phyloP scores from a whole-genome alignment of 1,140 invertebrate species.

The Rhizoglyphus robini region DNA sequence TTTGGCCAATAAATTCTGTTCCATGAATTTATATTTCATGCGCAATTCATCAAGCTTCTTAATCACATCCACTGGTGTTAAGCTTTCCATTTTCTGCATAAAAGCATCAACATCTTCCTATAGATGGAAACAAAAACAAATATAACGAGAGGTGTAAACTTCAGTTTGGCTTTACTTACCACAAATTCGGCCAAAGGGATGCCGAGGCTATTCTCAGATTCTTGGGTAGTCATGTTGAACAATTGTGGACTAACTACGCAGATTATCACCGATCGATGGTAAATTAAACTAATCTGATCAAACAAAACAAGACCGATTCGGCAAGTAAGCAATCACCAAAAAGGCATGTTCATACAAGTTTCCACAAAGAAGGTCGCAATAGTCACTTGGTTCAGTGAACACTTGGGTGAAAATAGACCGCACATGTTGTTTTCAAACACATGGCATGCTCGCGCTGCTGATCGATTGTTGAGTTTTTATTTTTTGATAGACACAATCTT shows the following conservation, averaged over 20 bases:
- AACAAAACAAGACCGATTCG: too few relatives aligned
- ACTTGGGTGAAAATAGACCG: neutral
- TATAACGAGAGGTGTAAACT: neutral
- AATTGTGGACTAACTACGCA: too few relatives aligned
- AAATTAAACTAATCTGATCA: too few relatives aligned
- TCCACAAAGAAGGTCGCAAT: too few relatives aligned
- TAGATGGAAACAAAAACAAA: neutral
- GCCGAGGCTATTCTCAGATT: constrained; percentile 24
- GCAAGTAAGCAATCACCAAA: too few relatives aligned
- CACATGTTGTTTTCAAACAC: too few relatives aligned
- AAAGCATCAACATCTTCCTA: constrained; percentile 91
- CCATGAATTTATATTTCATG: constrained; percentile 94
- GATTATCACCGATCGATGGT: too few relatives aligned
- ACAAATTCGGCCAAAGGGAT: constrained; percentile 27
- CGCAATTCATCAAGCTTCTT: constrained; percentile 75
- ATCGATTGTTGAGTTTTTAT: too few relatives aligned
- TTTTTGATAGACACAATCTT: too few relatives aligned
- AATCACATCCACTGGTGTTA: constrained; percentile 64
- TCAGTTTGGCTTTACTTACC: constrained; percentile 20
- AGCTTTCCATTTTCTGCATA: constrained; percentile 67
- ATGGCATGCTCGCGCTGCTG: too few relatives aligned
- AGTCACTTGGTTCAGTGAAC: neutral
- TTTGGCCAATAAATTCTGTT: constrained; percentile 69
- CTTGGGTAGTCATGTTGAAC: neutral
- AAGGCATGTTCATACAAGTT: too few relatives aligned